Base-by-base conservation (phyloP, 2,113 vertebrate species). In the Oncorhynchus masou region DNA sequence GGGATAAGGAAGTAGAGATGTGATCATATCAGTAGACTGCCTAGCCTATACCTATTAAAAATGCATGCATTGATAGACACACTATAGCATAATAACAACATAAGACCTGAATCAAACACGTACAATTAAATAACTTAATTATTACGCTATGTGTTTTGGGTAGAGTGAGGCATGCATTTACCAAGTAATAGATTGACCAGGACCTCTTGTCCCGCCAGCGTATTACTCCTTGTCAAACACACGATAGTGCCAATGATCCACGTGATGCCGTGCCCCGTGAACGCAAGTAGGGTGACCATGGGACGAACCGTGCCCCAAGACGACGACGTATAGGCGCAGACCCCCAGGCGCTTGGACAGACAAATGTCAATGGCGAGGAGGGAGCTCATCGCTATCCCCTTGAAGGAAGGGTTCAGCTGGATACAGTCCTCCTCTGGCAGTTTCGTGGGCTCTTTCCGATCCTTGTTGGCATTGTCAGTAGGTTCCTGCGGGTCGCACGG, bases 371-470 rank as follows among this genome's bases (percentile, higher is more conserved):
- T 97, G 91, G 97, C 97, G 88, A 99, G 92, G 75, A 99, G 91
- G 2, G 97, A 95, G 91, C 92, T 98, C 84, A 96, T 94, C 59
- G 97, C 97, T 3, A 99, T 99, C 54, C 95, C 96, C 86, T 94
- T 95, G 89, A 98, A 97, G 16, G 96, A 97, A 5, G 97, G 97
- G 92, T 99, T 98, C 67, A 99, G 95, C 92, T 94, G 97, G 96
- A 99, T 99, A 86, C 97, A 98, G 91, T 99, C 97, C 78, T 98
- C 97, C 74, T 99, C 97, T 0, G 97, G 96, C 87, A 96, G 93
- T 84, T 93, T 95, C 83, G 88, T 85, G 0, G 95, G 91, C 71
- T 96, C 96, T 78, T 92, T 88, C 66, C 93, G 84, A 86, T 97
- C 96, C 59, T 92, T 95, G 87, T 93, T 94, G 89, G 89, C 75